Conservation (phyloP, 2,113 vertebrate genomes). For the Pterophyllum scalare region DNA sequence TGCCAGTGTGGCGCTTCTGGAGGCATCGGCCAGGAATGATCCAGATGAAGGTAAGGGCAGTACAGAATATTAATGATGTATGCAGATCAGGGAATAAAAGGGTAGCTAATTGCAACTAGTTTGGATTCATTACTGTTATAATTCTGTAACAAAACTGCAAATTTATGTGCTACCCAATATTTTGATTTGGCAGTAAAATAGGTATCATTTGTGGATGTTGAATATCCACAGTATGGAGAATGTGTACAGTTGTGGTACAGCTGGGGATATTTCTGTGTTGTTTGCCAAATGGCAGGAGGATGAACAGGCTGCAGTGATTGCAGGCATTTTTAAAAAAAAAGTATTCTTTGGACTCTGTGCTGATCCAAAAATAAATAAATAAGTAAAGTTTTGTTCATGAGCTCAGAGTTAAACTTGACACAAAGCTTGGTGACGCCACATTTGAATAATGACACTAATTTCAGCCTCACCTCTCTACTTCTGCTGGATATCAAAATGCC, state of each 20-base stretch:
- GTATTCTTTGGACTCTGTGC: not conserved
- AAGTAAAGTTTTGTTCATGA: not conserved
- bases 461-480: slow-evolving; percentile 26
- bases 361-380: not conserved
- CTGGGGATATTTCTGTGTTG: not conserved
- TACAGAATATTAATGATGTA: fast-evolving
- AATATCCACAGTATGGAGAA: not conserved
- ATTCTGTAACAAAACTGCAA: not conserved
- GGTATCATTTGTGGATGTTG: fast-evolving
- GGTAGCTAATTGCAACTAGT: not conserved
- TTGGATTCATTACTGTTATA: not conserved
- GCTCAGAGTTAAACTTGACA: not conserved
- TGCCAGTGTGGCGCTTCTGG: slow-evolving; percentile 91
- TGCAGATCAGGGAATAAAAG: not conserved
- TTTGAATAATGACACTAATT: slow-evolving; percentile 65
- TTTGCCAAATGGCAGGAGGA: not conserved
- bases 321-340: too few relatives aligned
- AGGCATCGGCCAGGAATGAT: slow-evolving; percentile 94
- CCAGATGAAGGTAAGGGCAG: slow-evolving; percentile 90
- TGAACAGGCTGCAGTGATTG: not conserved
- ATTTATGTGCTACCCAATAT: not conserved
- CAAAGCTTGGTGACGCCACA: slow-evolving; percentile 17
- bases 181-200: not conserved
- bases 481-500: slow-evolving; percentile 51
- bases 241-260: not conserved